Evolutionary conservation across 2,113 vertebrate genomes (phyloP).

Genomic region (Excalfactoria chinensis): DNA sequence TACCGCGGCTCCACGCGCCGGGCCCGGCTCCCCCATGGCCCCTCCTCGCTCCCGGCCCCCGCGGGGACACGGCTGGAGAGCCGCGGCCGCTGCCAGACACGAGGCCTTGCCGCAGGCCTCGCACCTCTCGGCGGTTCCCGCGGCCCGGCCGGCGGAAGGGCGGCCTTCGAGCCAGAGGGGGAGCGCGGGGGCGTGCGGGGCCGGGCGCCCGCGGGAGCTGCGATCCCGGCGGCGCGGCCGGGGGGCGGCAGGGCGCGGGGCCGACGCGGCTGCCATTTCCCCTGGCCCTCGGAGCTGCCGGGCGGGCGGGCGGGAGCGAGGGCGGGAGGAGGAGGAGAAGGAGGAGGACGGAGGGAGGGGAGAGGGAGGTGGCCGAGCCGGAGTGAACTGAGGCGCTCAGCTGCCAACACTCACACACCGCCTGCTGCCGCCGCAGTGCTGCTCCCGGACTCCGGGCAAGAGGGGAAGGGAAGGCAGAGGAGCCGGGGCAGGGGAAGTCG

Average conservation of each 20-base stretch:
- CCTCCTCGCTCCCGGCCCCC: neutral
- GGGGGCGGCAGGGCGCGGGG: neutral
- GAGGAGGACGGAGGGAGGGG: neutral
- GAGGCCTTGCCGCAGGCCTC: slow-evolving; percentile 28
- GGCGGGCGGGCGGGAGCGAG: slow-evolving; percentile 13
- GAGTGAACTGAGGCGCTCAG: slow-evolving; percentile 58
- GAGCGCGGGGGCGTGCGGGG: neutral
- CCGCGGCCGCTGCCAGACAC: neutral
- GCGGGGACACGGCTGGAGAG: neutral
- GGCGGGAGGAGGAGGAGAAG: slow-evolving; percentile 29
- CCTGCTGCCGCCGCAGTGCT: slow-evolving; percentile 1
- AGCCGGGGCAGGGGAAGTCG: neutral
- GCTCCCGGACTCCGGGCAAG: neutral
- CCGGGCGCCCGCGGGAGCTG: neutral
- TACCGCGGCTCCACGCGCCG: rapidly evolving
- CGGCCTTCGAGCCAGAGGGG: neutral
- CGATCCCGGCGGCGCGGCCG: neutral
- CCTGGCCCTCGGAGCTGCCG: slow-evolving; percentile 45
- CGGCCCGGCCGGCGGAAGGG: neutral
- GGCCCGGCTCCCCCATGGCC: too few relatives aligned
- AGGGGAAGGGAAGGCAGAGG: neutral
- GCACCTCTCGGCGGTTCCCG: neutral
- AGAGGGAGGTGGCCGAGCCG: slow-evolving; percentile 52
- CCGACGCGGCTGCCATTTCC: slow-evolving; percentile 65
- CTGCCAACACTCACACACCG: slow-evolving; percentile 67